Percentiles rank a stretch among this genome's conserved stretches.
Conservation (phyloP, 2,113 vertebrate species). For the Pteruthius melanotis region DNA sequence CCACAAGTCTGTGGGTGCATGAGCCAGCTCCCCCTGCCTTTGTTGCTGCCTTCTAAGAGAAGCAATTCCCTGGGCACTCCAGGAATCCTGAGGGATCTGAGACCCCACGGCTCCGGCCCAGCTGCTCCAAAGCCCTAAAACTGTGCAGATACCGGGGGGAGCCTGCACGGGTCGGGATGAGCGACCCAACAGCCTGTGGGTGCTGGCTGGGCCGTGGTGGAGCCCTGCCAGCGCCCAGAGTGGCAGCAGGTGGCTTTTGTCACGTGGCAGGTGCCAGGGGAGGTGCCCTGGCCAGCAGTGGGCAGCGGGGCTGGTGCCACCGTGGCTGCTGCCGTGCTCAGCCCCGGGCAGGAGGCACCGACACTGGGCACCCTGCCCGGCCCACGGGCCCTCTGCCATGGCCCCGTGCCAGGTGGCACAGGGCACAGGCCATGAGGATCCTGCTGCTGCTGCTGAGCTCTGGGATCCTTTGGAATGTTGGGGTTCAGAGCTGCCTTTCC, state of each 20-base stretch:
- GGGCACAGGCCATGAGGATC: rapidly evolving
- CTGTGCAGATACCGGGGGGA: background rate
- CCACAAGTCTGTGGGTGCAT: conserved; percentile 19
- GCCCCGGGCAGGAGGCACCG: background rate
- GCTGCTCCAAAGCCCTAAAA: background rate
- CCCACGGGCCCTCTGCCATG: background rate
- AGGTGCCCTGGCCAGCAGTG: too few species aligned
- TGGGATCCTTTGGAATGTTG: background rate
- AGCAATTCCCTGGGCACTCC: background rate
- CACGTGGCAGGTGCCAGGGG: background rate
- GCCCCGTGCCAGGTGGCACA: background rate
- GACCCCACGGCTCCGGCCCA: background rate
- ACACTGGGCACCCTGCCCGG: too few species aligned
- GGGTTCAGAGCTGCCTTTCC: background rate
- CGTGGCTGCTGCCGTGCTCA: background rate
- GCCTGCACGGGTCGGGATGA: background rate
- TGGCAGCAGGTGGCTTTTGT: conserved; percentile 11
- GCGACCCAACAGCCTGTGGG: background rate
- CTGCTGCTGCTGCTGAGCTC: background rate
- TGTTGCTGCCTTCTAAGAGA: background rate
- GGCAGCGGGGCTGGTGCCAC: background rate
- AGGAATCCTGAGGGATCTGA: background rate
- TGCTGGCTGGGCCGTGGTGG: background rate
- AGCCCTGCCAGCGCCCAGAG: background rate
- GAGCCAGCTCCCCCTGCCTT: background rate